These are phyloP conservation scores for Beroe ovata DNA, from an alignment of 37 sponge, comb jelly and placozoan species.

Conservation along the genomic window DNA sequence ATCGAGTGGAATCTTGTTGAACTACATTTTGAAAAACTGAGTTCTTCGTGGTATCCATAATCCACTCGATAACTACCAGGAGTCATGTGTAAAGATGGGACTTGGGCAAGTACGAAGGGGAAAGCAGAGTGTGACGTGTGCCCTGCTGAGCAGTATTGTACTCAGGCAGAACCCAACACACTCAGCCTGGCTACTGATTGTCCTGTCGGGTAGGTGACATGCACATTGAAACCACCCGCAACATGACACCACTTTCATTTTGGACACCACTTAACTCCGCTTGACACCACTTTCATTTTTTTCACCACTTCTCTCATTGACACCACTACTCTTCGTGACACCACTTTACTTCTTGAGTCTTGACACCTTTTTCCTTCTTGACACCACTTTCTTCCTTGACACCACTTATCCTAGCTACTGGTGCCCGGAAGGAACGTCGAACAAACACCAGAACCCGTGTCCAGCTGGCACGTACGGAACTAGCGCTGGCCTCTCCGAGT, in stretches of 20 bases:
- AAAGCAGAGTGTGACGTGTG: constrained; percentile 43
- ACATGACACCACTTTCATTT: background rate
- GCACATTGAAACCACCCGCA: background rate
- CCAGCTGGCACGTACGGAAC: constrained; percentile 41
- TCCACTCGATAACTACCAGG: constrained; percentile 3
- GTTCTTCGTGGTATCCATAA: background rate
- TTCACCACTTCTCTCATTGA: too few species aligned
- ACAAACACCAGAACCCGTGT: constrained; percentile 7
- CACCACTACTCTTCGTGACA: background rate
- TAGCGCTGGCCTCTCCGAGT: background rate
- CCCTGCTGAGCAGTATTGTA: constrained; percentile 64
- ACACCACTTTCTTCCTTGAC: background rate
- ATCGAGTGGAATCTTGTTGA: background rate
- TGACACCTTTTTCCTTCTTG: too few species aligned
- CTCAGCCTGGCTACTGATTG: constrained; percentile 4
- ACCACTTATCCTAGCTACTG: constrained; percentile 42
- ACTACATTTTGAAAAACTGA: background rate
- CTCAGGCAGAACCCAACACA: constrained; percentile 8
- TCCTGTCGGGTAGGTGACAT: constrained; percentile 27
- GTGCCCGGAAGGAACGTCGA: constrained; percentile 29
- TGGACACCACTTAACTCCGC: background rate
- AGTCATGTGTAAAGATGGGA: constrained; percentile 1
- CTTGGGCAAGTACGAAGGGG: constrained; percentile 32
- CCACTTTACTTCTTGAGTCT: background rate
- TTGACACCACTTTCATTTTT: background rate